Evolutionary conservation across 1,140 invertebrate genomes (phyloP).

Genomic region (Notospermus geniculatus): DNA sequence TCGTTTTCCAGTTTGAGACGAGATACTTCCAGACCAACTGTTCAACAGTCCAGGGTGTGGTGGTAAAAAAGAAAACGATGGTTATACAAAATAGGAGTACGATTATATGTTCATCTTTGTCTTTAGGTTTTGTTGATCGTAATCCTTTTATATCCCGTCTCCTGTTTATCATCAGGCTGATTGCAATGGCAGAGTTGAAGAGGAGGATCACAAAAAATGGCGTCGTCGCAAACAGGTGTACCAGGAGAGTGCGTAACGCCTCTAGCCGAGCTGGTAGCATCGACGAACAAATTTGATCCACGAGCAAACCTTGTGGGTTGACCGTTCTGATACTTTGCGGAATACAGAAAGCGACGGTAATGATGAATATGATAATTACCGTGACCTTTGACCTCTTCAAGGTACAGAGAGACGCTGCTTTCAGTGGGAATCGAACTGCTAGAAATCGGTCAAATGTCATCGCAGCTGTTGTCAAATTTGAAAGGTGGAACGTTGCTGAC

Average conservation of each 20-base stretch:
- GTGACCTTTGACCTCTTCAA: neutral
- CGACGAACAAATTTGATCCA: neutral
- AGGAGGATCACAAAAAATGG: neutral
- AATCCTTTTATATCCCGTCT: no score
- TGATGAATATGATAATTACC: neutral
- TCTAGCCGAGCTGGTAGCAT: neutral
- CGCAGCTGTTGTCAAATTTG: neutral
- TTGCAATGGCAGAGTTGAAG: neutral
- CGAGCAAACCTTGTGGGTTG: no score
- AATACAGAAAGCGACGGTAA: neutral
- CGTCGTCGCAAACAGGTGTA: neutral
- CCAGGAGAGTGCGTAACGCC: neutral
- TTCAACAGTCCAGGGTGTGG: neutral
- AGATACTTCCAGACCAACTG: neutral
- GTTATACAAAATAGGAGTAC: neutral
- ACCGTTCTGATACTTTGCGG: neutral
- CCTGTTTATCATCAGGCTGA: no score
- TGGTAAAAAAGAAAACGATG: neutral
- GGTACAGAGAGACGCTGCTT: neutral
- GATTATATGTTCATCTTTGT: neutral
- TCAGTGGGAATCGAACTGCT: slow-evolving; percentile 8
- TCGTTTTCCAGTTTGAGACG: neutral
- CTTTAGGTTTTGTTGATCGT: no score
- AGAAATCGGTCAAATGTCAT: slow-evolving; percentile 15
- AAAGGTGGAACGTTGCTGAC: neutral